Evolutionary conservation across 2,888 invertebrate genomes (phyloP).

Genomic region (Serripes groenlandicus): DNA sequence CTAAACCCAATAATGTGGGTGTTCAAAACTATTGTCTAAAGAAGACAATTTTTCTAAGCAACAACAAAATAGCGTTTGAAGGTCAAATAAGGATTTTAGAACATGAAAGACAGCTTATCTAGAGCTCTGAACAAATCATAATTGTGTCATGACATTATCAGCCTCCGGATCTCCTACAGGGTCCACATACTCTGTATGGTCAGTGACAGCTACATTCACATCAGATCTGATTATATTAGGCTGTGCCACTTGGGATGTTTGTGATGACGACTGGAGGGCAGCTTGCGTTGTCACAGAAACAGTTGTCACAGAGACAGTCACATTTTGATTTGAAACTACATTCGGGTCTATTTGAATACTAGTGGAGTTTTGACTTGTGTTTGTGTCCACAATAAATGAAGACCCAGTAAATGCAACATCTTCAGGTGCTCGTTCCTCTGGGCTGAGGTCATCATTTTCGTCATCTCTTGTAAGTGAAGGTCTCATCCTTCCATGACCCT

Average conservation of each 20-base stretch:
- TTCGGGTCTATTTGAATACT: constrained; percentile 62
- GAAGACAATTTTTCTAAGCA: no score
- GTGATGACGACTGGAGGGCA: not conserved
- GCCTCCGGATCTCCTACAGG: constrained; percentile 52
- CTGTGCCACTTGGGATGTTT: not conserved
- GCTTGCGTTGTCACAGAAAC: constrained; percentile 61
- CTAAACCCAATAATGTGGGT: no score
- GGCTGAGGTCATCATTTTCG: constrained; percentile 53
- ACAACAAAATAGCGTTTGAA: no score
- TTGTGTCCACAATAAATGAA: constrained; percentile 62
- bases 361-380: constrained; percentile 48
- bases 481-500: constrained; percentile 65
- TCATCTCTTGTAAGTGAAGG: constrained; percentile 70
- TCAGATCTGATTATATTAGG: not conserved
- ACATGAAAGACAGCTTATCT: no score
- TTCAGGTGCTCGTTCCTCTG: constrained; percentile 54
- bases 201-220: constrained; percentile 18
- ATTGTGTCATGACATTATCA: constrained; percentile 39
- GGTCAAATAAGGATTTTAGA: no score
- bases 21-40: no score
- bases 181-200: constrained; percentile 37
- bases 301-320: constrained; percentile 68
- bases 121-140: no score
- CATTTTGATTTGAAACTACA: constrained; percentile 61
- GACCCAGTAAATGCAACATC: constrained; percentile 76